A percentile compares a stretch with the other conserved stretches of the same genome.
Evolutionary conservation across 2,888 invertebrate species (phyloP).

Genomic region (Dicyrtoma fusca): DNA sequence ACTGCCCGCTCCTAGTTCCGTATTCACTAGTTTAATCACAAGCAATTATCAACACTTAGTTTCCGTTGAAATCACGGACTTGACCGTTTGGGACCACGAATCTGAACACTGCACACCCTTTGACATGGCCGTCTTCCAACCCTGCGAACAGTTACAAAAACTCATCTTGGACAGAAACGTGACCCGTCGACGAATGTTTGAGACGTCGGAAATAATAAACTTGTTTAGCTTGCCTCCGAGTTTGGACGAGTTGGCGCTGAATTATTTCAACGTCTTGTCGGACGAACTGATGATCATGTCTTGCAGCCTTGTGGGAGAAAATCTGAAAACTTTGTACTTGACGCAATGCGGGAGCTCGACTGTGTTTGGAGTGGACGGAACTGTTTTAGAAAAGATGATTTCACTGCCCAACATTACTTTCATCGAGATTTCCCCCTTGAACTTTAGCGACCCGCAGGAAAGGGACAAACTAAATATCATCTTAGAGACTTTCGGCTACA

Average conservation of each 20-base stretch:
- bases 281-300: slow-evolving; percentile 48
- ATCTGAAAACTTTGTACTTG: slow-evolving; percentile 42
- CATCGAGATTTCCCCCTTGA: slow-evolving; percentile 49
- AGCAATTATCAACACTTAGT: slow-evolving; percentile 42
- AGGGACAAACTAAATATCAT: slow-evolving; percentile 48
- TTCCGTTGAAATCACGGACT: slow-evolving; percentile 48
- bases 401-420: slow-evolving; percentile 41
- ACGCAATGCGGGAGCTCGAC: slow-evolving; percentile 48
- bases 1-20: slow-evolving; percentile 42
- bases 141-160: slow-evolving; percentile 43
- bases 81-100: slow-evolving; percentile 45
- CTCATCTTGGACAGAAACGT: slow-evolving; percentile 49
- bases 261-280: slow-evolving; percentile 49
- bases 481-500: slow-evolving; percentile 48
- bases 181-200: slow-evolving; percentile 36
- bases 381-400: slow-evolving; percentile 48
- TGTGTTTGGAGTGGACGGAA: slow-evolving; percentile 48
- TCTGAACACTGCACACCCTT: slow-evolving; percentile 40
- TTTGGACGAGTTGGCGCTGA: slow-evolving; percentile 47
- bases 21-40: slow-evolving; percentile 42
- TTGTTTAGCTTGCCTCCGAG: slow-evolving; percentile 45
- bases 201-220: slow-evolving; percentile 48
- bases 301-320: slow-evolving; percentile 9
- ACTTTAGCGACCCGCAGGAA: slow-evolving; percentile 44
- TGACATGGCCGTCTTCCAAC: slow-evolving; percentile 41